Base-by-base conservation (phyloP, 2,113 vertebrate genomes). In the Sylvietta virens region DNA sequence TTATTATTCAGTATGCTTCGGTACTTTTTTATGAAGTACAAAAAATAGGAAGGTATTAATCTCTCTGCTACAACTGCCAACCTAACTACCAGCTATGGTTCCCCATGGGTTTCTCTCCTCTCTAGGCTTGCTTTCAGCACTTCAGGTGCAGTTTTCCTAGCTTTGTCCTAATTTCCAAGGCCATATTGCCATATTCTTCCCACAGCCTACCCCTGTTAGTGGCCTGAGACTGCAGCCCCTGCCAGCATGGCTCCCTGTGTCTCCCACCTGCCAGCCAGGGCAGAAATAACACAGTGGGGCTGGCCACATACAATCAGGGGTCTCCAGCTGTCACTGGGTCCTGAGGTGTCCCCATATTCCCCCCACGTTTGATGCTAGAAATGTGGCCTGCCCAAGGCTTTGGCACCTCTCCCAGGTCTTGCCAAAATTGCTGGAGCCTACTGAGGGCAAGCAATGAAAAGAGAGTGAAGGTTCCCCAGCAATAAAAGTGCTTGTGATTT, bases 221-320 rank as follows among this genome's bases (percentile, higher is more conserved):
- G 17, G 58, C 3, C 14, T 5, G 40, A 45, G 28, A 27, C 10
- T 35, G 8, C 12, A 51, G 17, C 15, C 6, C 26, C 13, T 54
- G 22, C 19, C 50, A 47, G 8, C 31, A 27, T 1, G 0, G 7
- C 3, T 51, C 8, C 20, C n/a, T 6, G 1, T 17, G 7, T 30
- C 53, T 88, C 30, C 12, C 26, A 13, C 5, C 70, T 74, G 18
- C 48, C 44, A 40, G 40, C 33, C 54, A 60, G 44, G 8, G 28
- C 40, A 8, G 30, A 17, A 24, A 56, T 12, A 19, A 65, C 2
- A 4, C 7, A 4, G 11, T 24, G 39, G 7, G 9, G 6, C 13
- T 69, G 40, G 37, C 4, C 9, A 14, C 1, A 1, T 23, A 39
- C 15, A 39, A 1, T 19, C 15, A 3, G 1, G 10, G n/a, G 3